Conservation (phyloP, 1,140 invertebrate genomes). For the Zeugodacus cucurbitae region DNA sequence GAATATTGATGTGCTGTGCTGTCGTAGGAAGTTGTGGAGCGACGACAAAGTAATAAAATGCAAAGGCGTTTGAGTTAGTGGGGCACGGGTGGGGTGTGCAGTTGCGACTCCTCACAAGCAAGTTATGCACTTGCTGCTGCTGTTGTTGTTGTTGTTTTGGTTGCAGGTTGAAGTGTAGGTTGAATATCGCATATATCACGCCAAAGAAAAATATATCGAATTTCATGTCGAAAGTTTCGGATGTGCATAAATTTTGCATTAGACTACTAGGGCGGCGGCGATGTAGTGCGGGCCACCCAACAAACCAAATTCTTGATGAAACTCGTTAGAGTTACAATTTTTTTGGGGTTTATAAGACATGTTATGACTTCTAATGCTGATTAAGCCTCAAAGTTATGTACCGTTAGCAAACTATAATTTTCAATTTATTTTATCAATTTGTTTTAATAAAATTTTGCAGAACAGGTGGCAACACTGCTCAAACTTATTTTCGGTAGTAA, state of each 20-base stretch:
- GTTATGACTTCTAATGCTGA: too few relatives aligned
- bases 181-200: neutral
- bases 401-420: too few relatives aligned
- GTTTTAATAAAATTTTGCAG: too few relatives aligned
- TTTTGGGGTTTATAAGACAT: too few relatives aligned
- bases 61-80: neutral
- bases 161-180: neutral
- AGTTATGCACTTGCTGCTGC: neutral
- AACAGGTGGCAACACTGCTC: too few relatives aligned
- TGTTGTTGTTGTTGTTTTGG: neutral
- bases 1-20: neutral
- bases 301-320: neutral
- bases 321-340: too few relatives aligned
- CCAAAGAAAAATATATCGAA: slow-evolving; percentile 17
- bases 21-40: neutral
- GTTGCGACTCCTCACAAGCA: neutral
- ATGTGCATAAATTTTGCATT: slow-evolving; percentile 13
- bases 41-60: neutral
- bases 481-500: too few relatives aligned
- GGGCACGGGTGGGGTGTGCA: neutral
- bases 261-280: neutral
- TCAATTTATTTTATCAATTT: too few relatives aligned
- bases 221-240: slow-evolving; percentile 3
- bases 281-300: neutral
- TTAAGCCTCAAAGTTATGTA: too few relatives aligned